Base-by-base conservation (phyloP, 2,113 vertebrate genomes). In the Muscicapa adusta region DNA sequence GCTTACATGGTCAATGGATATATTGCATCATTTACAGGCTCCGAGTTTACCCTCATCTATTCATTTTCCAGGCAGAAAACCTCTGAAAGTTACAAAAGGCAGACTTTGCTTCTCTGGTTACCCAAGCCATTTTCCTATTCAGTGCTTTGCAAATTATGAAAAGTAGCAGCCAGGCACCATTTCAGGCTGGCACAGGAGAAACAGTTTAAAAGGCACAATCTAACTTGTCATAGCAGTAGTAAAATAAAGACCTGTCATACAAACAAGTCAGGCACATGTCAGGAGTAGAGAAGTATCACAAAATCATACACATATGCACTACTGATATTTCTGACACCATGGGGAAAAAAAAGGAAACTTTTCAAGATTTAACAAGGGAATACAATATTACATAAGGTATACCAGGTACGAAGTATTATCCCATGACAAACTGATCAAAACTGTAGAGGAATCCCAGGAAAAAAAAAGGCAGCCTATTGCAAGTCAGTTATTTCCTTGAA, bases 1-100 rank as follows among this genome's bases (percentile, higher is more conserved):
- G 34, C 23, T 91, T 62, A 56, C 0, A 1, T 0, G 5, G 38
- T 45, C 23, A 19, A 26, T 4, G 17, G 42, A 61, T 88, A 87
- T 29, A 40, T 25, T 48, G 9, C 28, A 33, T 25, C 42, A 76
- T 56, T 28, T 86, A 53, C 20, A 71, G 17, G 29, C 51, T 75
- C 42, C 0, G 1, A 57, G 36, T 54, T 51, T 42, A 62, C 0
- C 0, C 24, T 89, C 5, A 4, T 40, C 36, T 17, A 16, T 33
- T 79, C 28, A 4, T 25, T 47, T 88, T 63, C 57, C 53, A 70
- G 67, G 42, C 45, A 14, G 12, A 29, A 16, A 66, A 36, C 10
- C 34, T 47, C 66, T 67, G 73, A 5, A n/a, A 57, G 18, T 76
- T 70, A 61, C 17, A 87, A 73, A 57, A 53, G 26, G 14, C 56